A percentile compares a stretch with the other conserved stretches of the same genome.
These are phyloP conservation scores for Platycercus adscitus DNA, from an alignment of 2,113 vertebrate species.

Conservation along the genomic window DNA sequence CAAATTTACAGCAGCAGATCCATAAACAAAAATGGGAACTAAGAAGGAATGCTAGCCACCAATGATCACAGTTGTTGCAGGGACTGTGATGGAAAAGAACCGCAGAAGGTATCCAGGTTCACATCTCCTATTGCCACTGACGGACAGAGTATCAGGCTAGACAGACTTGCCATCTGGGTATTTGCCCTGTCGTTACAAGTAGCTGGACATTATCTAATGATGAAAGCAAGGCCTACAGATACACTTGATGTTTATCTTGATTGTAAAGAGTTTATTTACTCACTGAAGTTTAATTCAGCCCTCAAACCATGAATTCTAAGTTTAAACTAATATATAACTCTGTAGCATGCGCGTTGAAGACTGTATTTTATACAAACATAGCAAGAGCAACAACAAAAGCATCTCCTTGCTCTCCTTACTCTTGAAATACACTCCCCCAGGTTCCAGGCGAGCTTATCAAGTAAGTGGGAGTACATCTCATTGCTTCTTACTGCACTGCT, in stretches of 20 bases:
- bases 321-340: not conserved
- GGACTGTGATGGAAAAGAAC: not conserved
- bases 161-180: not conserved
- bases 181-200: not conserved
- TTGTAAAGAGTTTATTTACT: not conserved
- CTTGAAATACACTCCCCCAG: not conserved
- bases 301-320: not conserved
- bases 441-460: not conserved
- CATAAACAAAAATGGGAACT: not conserved
- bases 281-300: not conserved
- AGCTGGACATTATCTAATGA: not conserved
- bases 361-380: not conserved
- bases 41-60: not conserved
- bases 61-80: not conserved
- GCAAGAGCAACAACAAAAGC: not conserved
- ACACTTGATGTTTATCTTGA: not conserved
- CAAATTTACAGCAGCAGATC: not conserved
- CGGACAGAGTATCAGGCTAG: not conserved
- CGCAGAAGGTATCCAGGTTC: not conserved
- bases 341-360: not conserved
- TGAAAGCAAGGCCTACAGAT: not conserved
- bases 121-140: not conserved
- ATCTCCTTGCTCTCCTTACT: not conserved
- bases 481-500: not conserved
- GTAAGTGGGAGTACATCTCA: not conserved